Evolutionary conservation across 2,113 vertebrate genomes (phyloP), one percentile per base, ranked within the genome.

Genomic region (Tachycineta bicolor): DNA sequence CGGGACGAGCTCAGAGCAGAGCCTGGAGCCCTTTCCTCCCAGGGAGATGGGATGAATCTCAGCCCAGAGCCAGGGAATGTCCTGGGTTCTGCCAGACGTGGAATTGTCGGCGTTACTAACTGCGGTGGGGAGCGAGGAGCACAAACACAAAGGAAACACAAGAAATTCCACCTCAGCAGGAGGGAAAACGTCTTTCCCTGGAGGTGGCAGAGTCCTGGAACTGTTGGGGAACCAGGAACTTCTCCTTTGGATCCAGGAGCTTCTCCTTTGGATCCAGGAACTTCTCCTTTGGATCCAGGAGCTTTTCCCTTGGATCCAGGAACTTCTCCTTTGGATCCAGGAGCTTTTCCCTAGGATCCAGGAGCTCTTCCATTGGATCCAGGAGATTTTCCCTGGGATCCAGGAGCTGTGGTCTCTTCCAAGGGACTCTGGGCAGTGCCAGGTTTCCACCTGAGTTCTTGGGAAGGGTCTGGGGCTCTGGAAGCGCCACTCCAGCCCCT

Each of bases 121-220:
- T 2, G 25, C 2, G 11, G 83, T 37, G 37, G 9, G 37, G 37
- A 37, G 60, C 4, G 73, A 53, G 84, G 46, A 39, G 39, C 73
- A 16, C 0, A 5, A 39, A 63, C 26, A 37, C 46, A 15, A 60
- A 52, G 11, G 14, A 5, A 53, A 1, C 33, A 23, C 9, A 0
- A 8, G 18, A 2, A 69, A 24, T 47, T 31, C 56, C 85, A 25
- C n/a, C 65, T 25, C 49, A 14, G 24, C 46, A 9, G 28, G 28
- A 53, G 56, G 56, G 41, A 62, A 41, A 64, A 6, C 12, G 3
- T 3, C 47, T 29, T 47, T 16, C 24, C 65, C 24, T 7, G 23
- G 55, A 21, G 64, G 33, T 19, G 55, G 26, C 39, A 23, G 53
- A 68, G 83, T 63, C 20, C 73, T 28, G 63, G 46, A 33, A 1